These are phyloP conservation scores for Tricholaema leucomelas DNA, from an alignment of 2,113 vertebrate genomes.

Conservation along the genomic window DNA sequence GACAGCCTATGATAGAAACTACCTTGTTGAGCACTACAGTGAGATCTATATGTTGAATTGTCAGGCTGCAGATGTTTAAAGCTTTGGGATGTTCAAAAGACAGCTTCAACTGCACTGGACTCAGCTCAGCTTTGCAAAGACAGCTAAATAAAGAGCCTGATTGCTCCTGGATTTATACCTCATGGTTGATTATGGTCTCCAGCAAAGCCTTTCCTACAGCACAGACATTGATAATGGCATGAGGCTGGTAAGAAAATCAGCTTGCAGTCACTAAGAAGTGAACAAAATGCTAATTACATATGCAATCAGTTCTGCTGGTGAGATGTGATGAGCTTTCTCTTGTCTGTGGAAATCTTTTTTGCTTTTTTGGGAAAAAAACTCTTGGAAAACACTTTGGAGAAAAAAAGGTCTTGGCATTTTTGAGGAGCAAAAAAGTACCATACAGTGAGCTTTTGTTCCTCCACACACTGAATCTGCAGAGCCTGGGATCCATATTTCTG, in stretches of 20 bases:
- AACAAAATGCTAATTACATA: not conserved
- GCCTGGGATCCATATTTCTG: not conserved
- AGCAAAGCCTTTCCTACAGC: not conserved
- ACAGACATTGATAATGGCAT: not conserved
- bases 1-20: not conserved
- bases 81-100: not conserved
- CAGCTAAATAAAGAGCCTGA: not conserved
- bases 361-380: not conserved
- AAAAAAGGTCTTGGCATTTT: not conserved
- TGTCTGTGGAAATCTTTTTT: not conserved
- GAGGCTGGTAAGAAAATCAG: not conserved
- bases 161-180: not conserved
- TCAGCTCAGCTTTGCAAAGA: not conserved
- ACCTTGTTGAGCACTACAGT: not conserved
- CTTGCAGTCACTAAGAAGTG: not conserved
- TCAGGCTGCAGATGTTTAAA: not conserved
- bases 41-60: not conserved
- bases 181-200: not conserved
- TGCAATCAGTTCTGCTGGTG: not conserved
- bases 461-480: not conserved
- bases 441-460: not conserved
- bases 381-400: not conserved
- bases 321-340: not conserved
- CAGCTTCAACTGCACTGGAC: not conserved
- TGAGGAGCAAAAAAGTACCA: not conserved